Evolutionary conservation across 2,113 vertebrate species (phyloP), one percentile per base, ranked within the genome.

Genomic region (Addax nasomaculatus): DNA sequence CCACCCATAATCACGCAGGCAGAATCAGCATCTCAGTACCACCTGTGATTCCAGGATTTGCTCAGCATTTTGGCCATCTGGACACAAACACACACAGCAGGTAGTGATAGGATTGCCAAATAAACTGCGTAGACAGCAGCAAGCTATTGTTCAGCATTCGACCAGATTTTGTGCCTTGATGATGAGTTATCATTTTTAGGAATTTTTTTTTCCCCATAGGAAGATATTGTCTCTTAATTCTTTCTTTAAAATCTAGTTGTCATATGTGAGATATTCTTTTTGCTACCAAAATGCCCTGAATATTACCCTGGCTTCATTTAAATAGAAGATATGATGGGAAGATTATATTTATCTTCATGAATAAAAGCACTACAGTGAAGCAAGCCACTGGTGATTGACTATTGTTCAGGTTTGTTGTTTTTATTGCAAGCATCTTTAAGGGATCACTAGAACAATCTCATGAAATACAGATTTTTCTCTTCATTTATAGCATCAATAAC

Each of bases 11-110:
- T 67, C 53, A 90, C 62, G 57, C 55, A 47, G 49, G 86, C 70
- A 96, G 53, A 96, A 93, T 97, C 93, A 92, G 79, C 89, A 96
- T 62, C 60, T 94, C 81, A 96, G 4, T 9, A 12, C 45, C 70
- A 86, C 78, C 67, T 93, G 81, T 51, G 67, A 89, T 43, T 94
- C 45, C 85, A 95, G 43, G 39, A 85, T 67, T 90, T 90, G 45
- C 39, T 60, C 30, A 39, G 78, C 29, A 58, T 90, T 89, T 84
- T 89, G 36, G 47, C 90, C 90, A 97, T 92, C 84, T 96, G 90
- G 90, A 97, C 39, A 92, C 78, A 95, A 95, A 92, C 21, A 83
- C 64, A 80, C 87, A 73, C 47, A 89, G 87, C n/a, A 76, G 45
- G 85, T 25, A 64, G 87, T 51, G 29, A 49, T 7, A 47, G 49